Evolutionary conservation across 2,113 vertebrate species (phyloP).

Genomic region (Gasterosteus nipponicus): DNA sequence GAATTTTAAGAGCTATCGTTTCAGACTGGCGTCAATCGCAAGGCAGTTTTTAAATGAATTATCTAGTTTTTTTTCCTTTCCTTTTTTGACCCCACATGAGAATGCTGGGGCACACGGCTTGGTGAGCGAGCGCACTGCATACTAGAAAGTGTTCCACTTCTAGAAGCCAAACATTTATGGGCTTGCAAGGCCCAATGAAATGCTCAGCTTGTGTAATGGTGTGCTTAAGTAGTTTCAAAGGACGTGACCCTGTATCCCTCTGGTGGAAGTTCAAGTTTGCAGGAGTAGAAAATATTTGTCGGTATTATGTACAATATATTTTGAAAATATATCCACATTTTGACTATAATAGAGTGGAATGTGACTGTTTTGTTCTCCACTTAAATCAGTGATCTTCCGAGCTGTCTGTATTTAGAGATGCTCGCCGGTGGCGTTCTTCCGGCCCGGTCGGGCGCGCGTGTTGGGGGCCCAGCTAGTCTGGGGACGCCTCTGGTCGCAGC

Average conservation of each 20-base stretch:
- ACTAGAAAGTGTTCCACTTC: background rate
- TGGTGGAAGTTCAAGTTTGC: background rate
- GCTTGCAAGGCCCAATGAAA: background rate
- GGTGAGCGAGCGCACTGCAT: background rate
- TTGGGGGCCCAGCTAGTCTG: constrained; percentile 32
- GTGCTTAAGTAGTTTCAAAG: background rate
- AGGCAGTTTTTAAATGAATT: background rate
- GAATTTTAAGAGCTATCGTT: background rate
- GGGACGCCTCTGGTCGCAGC: constrained; percentile 43
- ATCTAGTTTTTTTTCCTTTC: background rate
- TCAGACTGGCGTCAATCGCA: background rate
- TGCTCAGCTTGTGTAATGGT: background rate
- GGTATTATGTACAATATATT: background rate
- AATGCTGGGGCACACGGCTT: background rate
- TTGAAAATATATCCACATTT: background rate
- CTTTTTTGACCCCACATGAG: background rate
- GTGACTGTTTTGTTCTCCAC: background rate
- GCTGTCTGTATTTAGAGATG: background rate
- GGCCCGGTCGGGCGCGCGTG: constrained; percentile 11
- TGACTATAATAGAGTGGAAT: background rate
- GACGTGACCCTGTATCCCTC: background rate
- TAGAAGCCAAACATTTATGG: background rate
- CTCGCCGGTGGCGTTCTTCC: constrained; percentile 2
- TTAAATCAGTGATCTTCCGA: background rate
- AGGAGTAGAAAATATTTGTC: background rate